Evolutionary conservation across 2,113 vertebrate species (phyloP).

Genomic region (Canis aureus): DNA sequence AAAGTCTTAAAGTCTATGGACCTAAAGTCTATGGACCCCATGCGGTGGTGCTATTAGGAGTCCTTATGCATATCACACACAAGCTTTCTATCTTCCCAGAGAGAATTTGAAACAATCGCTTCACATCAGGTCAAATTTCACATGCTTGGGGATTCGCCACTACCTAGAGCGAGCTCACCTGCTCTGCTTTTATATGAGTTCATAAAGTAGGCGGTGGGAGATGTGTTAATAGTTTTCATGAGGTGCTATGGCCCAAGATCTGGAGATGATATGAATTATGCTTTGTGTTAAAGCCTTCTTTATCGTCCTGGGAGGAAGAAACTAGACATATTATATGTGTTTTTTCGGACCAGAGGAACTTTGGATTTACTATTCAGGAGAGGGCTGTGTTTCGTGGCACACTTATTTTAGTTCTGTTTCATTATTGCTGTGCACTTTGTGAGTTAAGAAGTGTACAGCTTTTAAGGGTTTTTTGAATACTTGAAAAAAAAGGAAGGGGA

Average conservation of each 20-base stretch:
- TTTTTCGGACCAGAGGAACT: conserved; percentile 25
- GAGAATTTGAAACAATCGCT: conserved; percentile 55
- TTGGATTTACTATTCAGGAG: conserved; percentile 68
- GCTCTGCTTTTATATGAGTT: conserved; percentile 76
- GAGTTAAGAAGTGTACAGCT: conserved; percentile 48
- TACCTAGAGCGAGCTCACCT: conserved; percentile 61
- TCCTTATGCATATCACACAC: neutral
- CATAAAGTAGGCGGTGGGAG: conserved; percentile 80
- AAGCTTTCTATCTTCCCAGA: neutral
- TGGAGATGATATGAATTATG: conserved; percentile 83
- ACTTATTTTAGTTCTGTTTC: conserved; percentile 44
- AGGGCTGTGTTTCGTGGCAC: conserved; percentile 54
- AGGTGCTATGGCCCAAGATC: conserved; percentile 76
- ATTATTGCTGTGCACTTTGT: conserved; percentile 50
- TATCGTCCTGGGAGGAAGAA: conserved; percentile 72
- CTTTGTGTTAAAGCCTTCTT: conserved; percentile 75
- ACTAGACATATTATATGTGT: conserved; percentile 54
- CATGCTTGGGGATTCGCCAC: conserved; percentile 40
- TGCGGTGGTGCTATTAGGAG: neutral
- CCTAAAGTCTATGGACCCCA: neutral
- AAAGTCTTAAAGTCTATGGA: neutral
- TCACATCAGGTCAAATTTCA: conserved; percentile 71
- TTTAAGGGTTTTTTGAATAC: conserved; percentile 64
- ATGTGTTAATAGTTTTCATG: conserved; percentile 84
- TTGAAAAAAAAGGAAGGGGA: conserved; percentile 1